phyloP scores from a whole-genome alignment of 2,888 invertebrate species.

The Netelia virgata region DNA sequence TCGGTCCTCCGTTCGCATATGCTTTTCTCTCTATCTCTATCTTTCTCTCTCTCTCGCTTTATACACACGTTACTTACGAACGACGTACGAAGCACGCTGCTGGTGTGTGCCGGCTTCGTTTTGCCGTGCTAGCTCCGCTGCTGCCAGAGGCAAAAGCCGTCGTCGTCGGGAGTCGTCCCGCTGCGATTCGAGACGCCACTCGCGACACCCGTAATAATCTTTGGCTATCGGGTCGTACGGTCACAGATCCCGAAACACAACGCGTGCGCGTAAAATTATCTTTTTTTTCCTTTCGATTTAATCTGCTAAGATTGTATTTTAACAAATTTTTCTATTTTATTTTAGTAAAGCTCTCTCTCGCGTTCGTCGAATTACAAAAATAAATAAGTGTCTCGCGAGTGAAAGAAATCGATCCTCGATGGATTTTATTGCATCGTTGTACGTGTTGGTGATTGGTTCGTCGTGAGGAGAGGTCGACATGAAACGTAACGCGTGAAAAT shows the following conservation, averaged over 20 bases:
- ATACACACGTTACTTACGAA: not conserved
- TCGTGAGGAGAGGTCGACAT: no score
- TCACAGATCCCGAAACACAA: not conserved
- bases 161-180: slow-evolving; percentile 4
- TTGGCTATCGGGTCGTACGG: not conserved
- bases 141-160: slow-evolving; percentile 45
- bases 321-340: no score
- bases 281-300: no score
- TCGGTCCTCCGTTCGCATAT: slow-evolving; percentile 63
- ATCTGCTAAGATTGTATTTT: not conserved
- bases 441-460: no score
- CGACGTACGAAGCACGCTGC: slow-evolving; percentile 5
- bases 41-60: not conserved
- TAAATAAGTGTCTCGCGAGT: no score
- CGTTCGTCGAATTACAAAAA: no score
- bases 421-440: no score
- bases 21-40: slow-evolving; percentile 7
- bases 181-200: slow-evolving; percentile 21
- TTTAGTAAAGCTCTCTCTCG: no score
- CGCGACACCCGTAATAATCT: slow-evolving; percentile 11
- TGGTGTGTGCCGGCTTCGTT: slow-evolving; percentile 36
- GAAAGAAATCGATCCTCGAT: no score
- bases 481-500: no score
- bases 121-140: slow-evolving; percentile 23
- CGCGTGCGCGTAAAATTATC: not conserved